These are phyloP conservation scores for Icerya purchasi DNA, from an alignment of 2,888 invertebrate genomes.

Conservation along the genomic window DNA sequence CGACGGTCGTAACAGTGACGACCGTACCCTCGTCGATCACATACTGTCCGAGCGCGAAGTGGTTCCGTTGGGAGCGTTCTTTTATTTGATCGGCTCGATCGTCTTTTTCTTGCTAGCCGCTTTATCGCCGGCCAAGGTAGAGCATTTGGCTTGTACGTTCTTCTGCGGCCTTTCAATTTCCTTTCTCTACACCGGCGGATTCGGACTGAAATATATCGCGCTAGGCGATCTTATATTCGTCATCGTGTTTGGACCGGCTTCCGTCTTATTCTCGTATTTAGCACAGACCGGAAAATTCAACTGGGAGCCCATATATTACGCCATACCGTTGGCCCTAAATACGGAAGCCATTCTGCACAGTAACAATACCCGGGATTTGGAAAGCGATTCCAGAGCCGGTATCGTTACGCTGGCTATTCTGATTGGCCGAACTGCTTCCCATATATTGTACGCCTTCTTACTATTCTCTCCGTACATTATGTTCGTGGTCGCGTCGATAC, in stretches of 20 bases:
- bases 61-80: conserved; percentile 65
- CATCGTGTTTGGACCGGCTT: conserved; percentile 81
- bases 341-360: conserved; percentile 89
- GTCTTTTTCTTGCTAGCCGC: conserved; percentile 55
- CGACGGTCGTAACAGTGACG: conserved; percentile 80
- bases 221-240: conserved; percentile 79
- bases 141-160: conserved; percentile 79
- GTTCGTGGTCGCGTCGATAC: conserved; percentile 63
- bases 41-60: conserved; percentile 64
- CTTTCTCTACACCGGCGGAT: conserved; percentile 89
- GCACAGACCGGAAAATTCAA: conserved; percentile 80
- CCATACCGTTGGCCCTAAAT: conserved; percentile 77
- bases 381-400: conserved; percentile 67
- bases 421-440: conserved; percentile 74
- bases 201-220: conserved; percentile 87
- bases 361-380: conserved; percentile 81
- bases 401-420: conserved; percentile 88
- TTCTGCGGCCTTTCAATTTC: conserved; percentile 88
- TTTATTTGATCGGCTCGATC: conserved; percentile 67
- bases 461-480: conserved; percentile 77
- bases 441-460: conserved; percentile 70
- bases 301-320: conserved; percentile 77
- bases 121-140: conserved; percentile 78
- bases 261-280: conserved; percentile 80
- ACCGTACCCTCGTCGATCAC: conserved; percentile 83